Evolutionary conservation across 2,113 vertebrate species (phyloP).

Genomic region (Thryonomys swinderianus): DNA sequence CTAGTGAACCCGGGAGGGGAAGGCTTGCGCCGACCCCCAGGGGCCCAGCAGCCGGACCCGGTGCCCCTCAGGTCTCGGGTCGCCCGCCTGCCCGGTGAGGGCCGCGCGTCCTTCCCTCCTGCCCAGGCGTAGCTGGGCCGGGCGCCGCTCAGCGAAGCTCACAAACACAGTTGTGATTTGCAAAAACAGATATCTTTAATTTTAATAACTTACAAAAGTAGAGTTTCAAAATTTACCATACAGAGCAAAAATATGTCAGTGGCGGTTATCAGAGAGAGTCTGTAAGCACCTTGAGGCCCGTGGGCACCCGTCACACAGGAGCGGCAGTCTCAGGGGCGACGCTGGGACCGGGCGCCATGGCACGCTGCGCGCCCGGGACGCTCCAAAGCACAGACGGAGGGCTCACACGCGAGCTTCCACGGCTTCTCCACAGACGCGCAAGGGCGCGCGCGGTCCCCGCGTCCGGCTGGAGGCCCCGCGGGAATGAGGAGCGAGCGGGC

Average conservation of each 20-base stretch:
- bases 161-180: constrained; percentile 83
- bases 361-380: background rate
- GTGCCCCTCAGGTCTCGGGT: background rate
- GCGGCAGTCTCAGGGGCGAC: constrained; percentile 4
- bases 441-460: no score
- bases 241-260: constrained; percentile 86
- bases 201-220: constrained; percentile 98
- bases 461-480: no score
- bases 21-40: background rate
- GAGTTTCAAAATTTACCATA: constrained; percentile 91
- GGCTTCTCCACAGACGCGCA: no score
- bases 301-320: background rate
- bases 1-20: background rate
- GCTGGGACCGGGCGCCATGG: constrained; percentile 65
- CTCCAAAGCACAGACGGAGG: constrained; percentile 41
- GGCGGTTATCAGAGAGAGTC: constrained; percentile 83
- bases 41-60: background rate
- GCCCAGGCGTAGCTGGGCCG: background rate
- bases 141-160: constrained; percentile 62
- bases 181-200: constrained; percentile 90
- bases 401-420: constrained; percentile 42
- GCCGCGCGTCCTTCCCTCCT: background rate
- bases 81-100: background rate
- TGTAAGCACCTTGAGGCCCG: constrained; percentile 45
- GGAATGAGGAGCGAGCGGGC: no score